Conservation (phyloP, 2,888 invertebrate genomes). For the Axea sp. region DNA sequence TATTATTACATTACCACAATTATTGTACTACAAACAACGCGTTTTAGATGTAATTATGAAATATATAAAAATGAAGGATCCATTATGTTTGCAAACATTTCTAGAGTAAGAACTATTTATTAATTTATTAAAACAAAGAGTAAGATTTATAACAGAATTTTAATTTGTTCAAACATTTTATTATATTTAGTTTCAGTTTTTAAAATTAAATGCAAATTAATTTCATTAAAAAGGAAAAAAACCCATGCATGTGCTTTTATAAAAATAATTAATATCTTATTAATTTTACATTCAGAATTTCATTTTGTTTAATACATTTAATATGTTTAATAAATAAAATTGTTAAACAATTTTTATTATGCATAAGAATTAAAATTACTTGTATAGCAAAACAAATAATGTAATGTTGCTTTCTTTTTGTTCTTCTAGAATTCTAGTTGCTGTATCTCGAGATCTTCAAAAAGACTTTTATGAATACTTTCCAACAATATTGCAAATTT, state of each 20-base stretch:
- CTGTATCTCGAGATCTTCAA: slow-evolving; percentile 91
- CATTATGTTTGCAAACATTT: slow-evolving; percentile 88
- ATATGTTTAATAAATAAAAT: no score
- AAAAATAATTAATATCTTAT: no score
- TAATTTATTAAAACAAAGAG: slow-evolving; percentile 13
- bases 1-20: slow-evolving; percentile 90
- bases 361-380: no score
- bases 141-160: no score
- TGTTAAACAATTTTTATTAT: no score
- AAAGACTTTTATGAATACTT: slow-evolving; percentile 94
- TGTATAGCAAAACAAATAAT: neutral
- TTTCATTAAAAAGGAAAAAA: no score
- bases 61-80: slow-evolving; percentile 86
- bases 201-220: no score
- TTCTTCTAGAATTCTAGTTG: slow-evolving; percentile 87
- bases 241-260: no score
- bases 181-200: no score
- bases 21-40: slow-evolving; percentile 89
- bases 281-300: no score
- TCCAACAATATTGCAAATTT: slow-evolving; percentile 85
- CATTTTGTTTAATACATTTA: no score
- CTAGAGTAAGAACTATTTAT: slow-evolving; percentile 86
- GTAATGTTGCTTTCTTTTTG: slow-evolving; percentile 4
- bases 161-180: no score
- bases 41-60: slow-evolving; percentile 86